Conservation (phyloP, 2,888 invertebrate genomes). For the Craniophora ligustri region DNA sequence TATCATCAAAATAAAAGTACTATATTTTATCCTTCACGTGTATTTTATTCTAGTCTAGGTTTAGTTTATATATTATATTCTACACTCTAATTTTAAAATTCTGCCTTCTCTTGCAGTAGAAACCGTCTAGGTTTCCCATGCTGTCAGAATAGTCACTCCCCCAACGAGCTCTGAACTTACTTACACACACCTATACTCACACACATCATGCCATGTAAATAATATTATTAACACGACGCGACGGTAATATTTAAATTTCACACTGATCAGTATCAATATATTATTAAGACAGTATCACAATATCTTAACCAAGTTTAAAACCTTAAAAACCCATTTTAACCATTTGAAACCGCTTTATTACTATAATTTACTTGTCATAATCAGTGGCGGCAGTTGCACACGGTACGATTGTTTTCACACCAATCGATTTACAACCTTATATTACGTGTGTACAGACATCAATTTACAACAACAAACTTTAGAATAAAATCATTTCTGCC, state of each 20-base stretch:
- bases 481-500: slow-evolving; percentile 66
- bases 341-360: slow-evolving; percentile 70
- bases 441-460: neutral
- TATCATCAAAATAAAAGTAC: too few species aligned
- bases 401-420: slow-evolving; percentile 64
- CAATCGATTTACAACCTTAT: slow-evolving; percentile 54
- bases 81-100: too few species aligned
- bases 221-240: neutral
- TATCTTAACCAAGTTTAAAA: slow-evolving; percentile 56
- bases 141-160: too few species aligned
- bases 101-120: too few species aligned
- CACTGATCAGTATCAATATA: slow-evolving; percentile 27
- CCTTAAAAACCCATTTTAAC: slow-evolving; percentile 63
- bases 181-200: too few species aligned
- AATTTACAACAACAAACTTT: slow-evolving; percentile 20
- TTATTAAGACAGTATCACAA: slow-evolving; percentile 50
- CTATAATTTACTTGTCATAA: slow-evolving; percentile 74
- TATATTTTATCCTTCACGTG: too few species aligned
- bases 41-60: too few species aligned
- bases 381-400: slow-evolving; percentile 75
- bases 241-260: slow-evolving; percentile 19
- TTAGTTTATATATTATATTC: too few species aligned
- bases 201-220: too few species aligned
- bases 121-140: too few species aligned
- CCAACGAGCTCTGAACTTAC: too few species aligned